These are phyloP conservation scores for Meriones unguiculatus DNA, from an alignment of 2,113 vertebrate genomes.

Conservation along the genomic window DNA sequence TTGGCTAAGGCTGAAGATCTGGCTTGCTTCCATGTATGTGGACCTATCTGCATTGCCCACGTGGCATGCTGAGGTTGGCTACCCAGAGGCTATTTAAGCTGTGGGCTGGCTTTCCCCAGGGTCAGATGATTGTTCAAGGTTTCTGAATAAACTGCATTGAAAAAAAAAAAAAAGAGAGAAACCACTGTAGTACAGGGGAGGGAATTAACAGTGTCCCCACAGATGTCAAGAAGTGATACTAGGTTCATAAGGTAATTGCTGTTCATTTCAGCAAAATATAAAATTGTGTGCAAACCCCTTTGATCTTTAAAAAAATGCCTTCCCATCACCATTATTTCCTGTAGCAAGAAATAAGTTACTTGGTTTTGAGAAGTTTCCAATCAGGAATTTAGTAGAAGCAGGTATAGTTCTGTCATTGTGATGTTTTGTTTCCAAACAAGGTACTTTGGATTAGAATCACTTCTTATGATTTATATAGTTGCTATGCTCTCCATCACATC, in stretches of 20 bases:
- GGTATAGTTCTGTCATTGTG: slow-evolving; percentile 93
- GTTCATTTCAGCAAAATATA: slow-evolving; percentile 91
- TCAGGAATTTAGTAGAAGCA: slow-evolving; percentile 94
- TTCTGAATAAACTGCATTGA: too few relatives aligned
- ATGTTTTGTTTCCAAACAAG: slow-evolving; percentile 95
- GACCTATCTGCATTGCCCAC: too few relatives aligned
- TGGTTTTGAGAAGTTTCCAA: slow-evolving; percentile 92
- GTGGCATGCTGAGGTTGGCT: too few relatives aligned
- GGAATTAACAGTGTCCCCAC: background rate
- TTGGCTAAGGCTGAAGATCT: too few relatives aligned
- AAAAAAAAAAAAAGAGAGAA: too few relatives aligned
- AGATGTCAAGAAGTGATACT: background rate
- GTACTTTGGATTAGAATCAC: slow-evolving; percentile 93
- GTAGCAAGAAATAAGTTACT: slow-evolving; percentile 93
- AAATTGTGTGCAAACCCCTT: slow-evolving; percentile 91
- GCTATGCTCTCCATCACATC: slow-evolving; percentile 80
- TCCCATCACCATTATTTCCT: slow-evolving; percentile 83
- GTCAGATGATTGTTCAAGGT: too few relatives aligned
- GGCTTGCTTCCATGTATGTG: too few relatives aligned
- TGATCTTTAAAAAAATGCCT: slow-evolving; percentile 89
- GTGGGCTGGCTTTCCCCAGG: too few relatives aligned
- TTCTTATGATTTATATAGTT: slow-evolving; percentile 94
- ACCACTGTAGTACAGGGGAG: background rate
- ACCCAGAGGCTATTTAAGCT: too few relatives aligned
- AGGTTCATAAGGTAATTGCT: background rate